Evolutionary conservation across 2,797 vertebrate species (phyloP).

Genomic region (Anomalospiza imberbis): DNA sequence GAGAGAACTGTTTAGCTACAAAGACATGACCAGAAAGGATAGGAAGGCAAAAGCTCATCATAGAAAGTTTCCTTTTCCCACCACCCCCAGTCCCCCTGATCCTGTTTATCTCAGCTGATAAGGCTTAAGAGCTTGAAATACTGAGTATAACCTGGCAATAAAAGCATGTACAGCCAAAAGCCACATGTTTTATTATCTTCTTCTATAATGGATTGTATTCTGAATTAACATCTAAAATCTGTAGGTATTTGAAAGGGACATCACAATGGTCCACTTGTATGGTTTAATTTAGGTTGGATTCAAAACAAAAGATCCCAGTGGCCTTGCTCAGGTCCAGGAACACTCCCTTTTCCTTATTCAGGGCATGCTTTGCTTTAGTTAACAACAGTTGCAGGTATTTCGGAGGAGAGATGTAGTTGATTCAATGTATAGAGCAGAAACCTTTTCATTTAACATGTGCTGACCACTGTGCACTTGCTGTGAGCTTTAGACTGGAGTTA

Average conservation of each 20-base stretch:
- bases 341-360: constrained; percentile 29
- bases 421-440: not conserved
- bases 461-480: not conserved
- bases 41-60: not conserved
- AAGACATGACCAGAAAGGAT: not conserved
- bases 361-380: not conserved
- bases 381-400: not conserved
- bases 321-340: constrained; percentile 23
- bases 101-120: not conserved
- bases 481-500: not conserved
- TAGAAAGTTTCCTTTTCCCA: not conserved
- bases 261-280: not conserved
- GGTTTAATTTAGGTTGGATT: constrained; percentile 24
- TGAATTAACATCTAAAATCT: not conserved
- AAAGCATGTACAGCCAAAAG: not conserved
- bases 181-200: not conserved
- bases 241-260: constrained; percentile 9
- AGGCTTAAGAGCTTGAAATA: not conserved
- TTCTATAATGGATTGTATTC: not conserved
- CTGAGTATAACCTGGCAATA: not conserved
- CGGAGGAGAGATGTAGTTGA: not conserved
- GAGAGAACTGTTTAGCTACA: not conserved
- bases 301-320: constrained; percentile 20
- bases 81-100: not conserved
- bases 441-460: not conserved